A percentile compares a stretch with the other conserved stretches of the same genome.
These are phyloP conservation scores for Eonycteris spelaea DNA, from an alignment of 2,113 vertebrate species.

Conservation along the genomic window DNA sequence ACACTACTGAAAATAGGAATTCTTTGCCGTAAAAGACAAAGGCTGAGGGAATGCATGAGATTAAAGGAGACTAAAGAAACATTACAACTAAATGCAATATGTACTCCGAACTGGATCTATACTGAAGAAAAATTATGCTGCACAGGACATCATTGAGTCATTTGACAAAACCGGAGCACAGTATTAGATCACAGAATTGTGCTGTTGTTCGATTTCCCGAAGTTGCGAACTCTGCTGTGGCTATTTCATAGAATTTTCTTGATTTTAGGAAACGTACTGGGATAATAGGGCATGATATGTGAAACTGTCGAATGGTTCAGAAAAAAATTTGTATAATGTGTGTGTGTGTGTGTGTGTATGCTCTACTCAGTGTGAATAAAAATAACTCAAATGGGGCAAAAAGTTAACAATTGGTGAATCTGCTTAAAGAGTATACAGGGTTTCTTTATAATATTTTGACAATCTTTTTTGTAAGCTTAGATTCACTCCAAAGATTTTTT, in stretches of 20 bases:
- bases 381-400: neutral
- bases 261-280: neutral
- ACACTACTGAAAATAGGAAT: neutral
- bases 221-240: neutral
- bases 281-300: neutral
- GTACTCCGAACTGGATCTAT: neutral
- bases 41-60: neutral
- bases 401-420: neutral
- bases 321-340: neutral
- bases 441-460: neutral
- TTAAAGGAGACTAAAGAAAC: neutral
- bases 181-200: neutral
- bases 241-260: neutral
- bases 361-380: neutral
- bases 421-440: neutral
- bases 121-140: neutral
- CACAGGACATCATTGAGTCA: neutral
- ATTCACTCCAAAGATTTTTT: constrained; percentile 9
- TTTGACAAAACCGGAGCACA: neutral
- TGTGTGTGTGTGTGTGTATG: too few relatives aligned
- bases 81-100: neutral
- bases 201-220: neutral
- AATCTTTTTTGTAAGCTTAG: neutral
- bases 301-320: neutral
- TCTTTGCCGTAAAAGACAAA: neutral